Base-by-base conservation (phyloP, 2,113 vertebrate species). In the Phoenicopterus ruber region DNA sequence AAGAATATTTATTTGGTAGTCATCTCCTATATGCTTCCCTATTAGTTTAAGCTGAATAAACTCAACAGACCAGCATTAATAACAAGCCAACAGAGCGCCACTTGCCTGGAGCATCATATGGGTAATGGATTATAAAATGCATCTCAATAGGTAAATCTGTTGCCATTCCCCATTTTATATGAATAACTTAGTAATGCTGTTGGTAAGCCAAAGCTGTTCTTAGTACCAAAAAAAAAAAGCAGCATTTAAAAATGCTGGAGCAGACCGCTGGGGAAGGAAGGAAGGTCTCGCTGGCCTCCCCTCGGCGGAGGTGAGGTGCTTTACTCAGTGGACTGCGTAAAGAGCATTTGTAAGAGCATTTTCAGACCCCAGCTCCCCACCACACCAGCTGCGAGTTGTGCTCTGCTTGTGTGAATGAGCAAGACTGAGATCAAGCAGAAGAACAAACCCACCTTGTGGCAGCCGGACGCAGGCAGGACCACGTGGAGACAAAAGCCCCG, bases 1-100 rank as follows among this genome's bases (percentile, higher is more conserved):
- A 92, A 67, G 86, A 82, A 74, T 91, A 89, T 95, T 96, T 97
- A 85, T 97, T 94, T 77, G 47, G 72, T 83, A 84, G 77, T 86
- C 85, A 92, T 87, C 19, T 95, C 34, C 61, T 89, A 17, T 71
- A 50, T 40, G 73, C 31, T 87, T 70, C 42, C 40, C 2, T 49
- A 67, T 89, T 96, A 87, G 77, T 81, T 96, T 72, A 80, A 80
- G 58, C 77, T 81, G 90, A 95, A 72, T 83, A 94, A 96, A 93
- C 76, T 69, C 70, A 96, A 62, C 42, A 88, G 76, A 78, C 58
- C 86, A 90, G 54, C 42, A 79, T 83, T 88, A 96, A 79, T 58
- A 90, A 88, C 55, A 63, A 94, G 74, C 70, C 91, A 96, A 57
- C 52, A 90, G 82, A 92, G 73, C 2, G 0, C 73, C 22, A 25